Conservation (phyloP, 2,113 vertebrate species). For the Holacanthus passer region DNA sequence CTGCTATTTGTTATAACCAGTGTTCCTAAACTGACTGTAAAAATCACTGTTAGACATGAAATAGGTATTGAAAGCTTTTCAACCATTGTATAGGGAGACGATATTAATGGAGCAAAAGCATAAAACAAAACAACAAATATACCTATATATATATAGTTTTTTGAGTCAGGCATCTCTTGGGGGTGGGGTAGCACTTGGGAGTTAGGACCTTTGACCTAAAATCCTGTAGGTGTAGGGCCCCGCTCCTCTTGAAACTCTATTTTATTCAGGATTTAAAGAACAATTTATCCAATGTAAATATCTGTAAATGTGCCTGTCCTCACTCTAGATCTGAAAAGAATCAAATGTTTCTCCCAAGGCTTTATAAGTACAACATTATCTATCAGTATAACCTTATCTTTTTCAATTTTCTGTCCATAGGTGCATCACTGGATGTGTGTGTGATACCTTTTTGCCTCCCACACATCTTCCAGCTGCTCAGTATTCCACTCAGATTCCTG, state of each 20-base stretch:
- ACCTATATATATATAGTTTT: too few relatives aligned
- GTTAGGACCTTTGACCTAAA: too few relatives aligned
- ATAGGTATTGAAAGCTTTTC: too few relatives aligned
- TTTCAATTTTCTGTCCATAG: not conserved
- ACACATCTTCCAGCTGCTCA: slow-evolving; percentile 19
- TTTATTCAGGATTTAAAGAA: not conserved
- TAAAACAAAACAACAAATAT: too few relatives aligned
- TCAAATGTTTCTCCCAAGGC: not conserved
- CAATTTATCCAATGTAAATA: not conserved
- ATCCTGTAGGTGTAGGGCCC: not conserved
- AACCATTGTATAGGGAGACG: too few relatives aligned
- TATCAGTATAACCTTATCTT: not conserved
- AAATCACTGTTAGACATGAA: too few relatives aligned
- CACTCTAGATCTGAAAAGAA: not conserved
- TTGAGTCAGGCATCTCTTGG: too few relatives aligned
- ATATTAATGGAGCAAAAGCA: too few relatives aligned
- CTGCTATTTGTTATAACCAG: too few relatives aligned
- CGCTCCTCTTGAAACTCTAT: not conserved
- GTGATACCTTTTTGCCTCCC: not conserved
- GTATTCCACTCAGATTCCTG: slow-evolving; percentile 45
- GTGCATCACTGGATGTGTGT: not conserved
- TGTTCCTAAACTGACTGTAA: too few relatives aligned
- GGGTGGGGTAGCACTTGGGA: not conserved
- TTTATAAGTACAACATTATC: too few relatives aligned
- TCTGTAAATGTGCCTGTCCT: not conserved